Percentiles rank a stretch among this genome's conserved stretches.
Evolutionary conservation across 2,113 vertebrate genomes (phyloP).

Genomic region (Melozone crissalis): DNA sequence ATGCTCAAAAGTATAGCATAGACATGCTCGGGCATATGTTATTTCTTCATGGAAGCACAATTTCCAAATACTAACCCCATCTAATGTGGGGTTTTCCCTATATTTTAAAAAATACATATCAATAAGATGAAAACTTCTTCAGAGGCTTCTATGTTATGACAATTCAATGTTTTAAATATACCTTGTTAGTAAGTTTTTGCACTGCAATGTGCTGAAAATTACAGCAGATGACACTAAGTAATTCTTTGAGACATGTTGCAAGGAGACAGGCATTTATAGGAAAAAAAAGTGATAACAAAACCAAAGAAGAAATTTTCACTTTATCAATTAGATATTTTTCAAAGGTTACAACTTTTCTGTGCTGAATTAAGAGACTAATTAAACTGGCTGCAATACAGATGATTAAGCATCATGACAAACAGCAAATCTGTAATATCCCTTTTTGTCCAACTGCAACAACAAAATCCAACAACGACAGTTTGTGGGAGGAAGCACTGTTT

Average conservation of each 20-base stretch:
- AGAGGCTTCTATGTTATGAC: background rate
- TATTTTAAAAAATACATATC: fast-evolving
- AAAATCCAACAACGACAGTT: background rate
- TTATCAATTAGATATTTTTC: background rate
- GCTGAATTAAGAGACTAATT: background rate
- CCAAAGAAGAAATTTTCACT: background rate
- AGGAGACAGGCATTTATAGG: background rate
- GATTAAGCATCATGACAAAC: background rate
- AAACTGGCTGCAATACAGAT: background rate
- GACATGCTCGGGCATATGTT: background rate
- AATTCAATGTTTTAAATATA: background rate
- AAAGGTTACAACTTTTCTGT: background rate
- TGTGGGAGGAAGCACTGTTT: background rate
- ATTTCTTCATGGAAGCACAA: background rate
- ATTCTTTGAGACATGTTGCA: background rate
- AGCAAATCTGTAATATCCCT: background rate
- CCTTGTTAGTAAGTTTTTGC: background rate
- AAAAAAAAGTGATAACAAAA: background rate
- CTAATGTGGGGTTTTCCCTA: fast-evolving
- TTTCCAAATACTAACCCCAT: background rate
- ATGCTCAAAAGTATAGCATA: background rate
- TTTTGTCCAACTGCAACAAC: background rate
- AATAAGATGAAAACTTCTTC: background rate
- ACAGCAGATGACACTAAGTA: background rate
- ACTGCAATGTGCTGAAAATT: background rate